Evolutionary conservation across 2,888 invertebrate genomes (phyloP), one percentile per base, ranked within the genome.

Genomic region (Brachypterus glaber): DNA sequence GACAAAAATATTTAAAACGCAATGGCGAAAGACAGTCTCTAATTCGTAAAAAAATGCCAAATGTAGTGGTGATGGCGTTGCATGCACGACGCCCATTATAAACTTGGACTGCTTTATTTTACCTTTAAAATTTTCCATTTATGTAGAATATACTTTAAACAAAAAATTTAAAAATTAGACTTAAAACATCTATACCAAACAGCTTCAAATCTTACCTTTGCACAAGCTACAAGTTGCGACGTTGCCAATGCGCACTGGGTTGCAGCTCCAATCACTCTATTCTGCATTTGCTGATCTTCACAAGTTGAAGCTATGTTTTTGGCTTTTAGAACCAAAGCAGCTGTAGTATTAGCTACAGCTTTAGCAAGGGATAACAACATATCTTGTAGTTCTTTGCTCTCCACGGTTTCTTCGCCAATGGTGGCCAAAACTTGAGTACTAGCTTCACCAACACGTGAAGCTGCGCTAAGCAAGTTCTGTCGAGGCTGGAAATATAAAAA

Each of bases 171-270:
- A 12, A 17, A 40, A 27, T 11, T 9, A 27, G 4, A 27, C 11
- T 27, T 11, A 27, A 27, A 21, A 21, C 9, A 21, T 7, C 21
- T 7, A 13, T 11, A 27, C 4, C 8, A 9, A 27, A 27, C 8
- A 27, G 12, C 12, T 9, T 11, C 31, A 12, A 35, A 38, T 17
- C 54, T 55, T 56, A 81, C 83, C 73, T 96, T 95, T 12, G 97
- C 89, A 58, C 95, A 95, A 0, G 96, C 96, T 0, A 98, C 97
- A 2, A 98, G 73, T 59, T 97, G 96, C 26, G 96, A 96, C 3
- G 98, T 97, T 4, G 96, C 92, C 27, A 97, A 70, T 1, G 98
- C 98, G 63, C 95, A 95, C 62, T 93, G 86, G 0, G 96, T 96
- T 1, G 98, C 98, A 0, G 93, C 89, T 1, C 89, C 87, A 51